Evolutionary conservation across 2,797 vertebrate genomes (phyloP).

Genomic region (Pogoniulus pusillus): DNA sequence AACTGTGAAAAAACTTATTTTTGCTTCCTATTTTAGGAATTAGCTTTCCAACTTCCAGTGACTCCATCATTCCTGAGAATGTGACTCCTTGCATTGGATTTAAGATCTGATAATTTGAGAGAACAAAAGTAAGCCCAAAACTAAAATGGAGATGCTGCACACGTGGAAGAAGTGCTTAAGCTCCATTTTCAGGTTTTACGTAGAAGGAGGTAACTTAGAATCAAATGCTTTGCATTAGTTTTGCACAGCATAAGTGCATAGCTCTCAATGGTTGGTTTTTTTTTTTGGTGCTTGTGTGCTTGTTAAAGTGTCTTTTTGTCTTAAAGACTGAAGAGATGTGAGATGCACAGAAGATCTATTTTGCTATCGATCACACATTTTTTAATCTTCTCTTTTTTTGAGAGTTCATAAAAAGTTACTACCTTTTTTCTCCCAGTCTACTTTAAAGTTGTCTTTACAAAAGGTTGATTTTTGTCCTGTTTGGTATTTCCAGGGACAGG

Average conservation of each 20-base stretch:
- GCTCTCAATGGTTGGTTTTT: neutral
- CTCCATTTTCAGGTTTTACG: neutral
- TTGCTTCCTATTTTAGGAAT: neutral
- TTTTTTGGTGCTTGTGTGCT: neutral
- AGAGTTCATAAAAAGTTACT: conserved; percentile 30
- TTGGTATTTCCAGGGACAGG: neutral
- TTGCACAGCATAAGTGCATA: neutral
- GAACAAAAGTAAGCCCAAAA: accelerated
- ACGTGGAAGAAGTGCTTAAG: neutral
- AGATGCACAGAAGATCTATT: neutral
- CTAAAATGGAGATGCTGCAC: accelerated
- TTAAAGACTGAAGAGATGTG: neutral
- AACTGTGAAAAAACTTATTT: neutral
- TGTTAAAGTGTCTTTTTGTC: neutral
- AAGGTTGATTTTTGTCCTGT: neutral
- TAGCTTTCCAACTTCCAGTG: neutral
- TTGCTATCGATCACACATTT: conserved; percentile 41
- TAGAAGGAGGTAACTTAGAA: neutral
- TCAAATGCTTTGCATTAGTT: neutral
- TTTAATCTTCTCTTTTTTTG: conserved; percentile 35
- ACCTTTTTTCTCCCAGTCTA: neutral
- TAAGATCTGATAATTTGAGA: neutral
- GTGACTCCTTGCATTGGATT: neutral
- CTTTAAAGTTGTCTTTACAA: conserved; percentile 3
- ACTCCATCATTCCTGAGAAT: neutral